Percentiles rank a stretch among this genome's conserved stretches.
These are phyloP conservation scores for Nasonia longicornis DNA, from an alignment of 1,140 invertebrate species.

Conservation along the genomic window DNA sequence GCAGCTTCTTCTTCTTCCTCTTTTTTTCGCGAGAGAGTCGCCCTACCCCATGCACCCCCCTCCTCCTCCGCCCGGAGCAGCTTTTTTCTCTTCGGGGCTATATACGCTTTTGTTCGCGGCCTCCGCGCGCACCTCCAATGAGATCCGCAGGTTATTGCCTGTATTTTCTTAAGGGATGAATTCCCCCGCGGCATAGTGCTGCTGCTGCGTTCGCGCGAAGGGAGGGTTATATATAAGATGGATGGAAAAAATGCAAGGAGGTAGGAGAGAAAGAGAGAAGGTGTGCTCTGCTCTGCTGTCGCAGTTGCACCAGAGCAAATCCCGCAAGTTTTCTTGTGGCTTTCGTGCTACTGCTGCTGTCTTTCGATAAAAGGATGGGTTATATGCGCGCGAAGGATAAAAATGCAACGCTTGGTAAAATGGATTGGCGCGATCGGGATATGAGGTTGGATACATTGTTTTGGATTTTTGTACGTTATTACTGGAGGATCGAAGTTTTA, in stretches of 20 bases:
- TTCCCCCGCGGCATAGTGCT: constrained; percentile 51
- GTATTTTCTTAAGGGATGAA: constrained; percentile 68
- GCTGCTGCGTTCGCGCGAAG: constrained; percentile 21
- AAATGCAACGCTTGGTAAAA: neutral
- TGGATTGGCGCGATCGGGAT: neutral
- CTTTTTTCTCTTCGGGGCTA: constrained; percentile 26
- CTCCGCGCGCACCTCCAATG: constrained; percentile 48
- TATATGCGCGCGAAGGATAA: no score
- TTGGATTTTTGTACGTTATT: neutral
- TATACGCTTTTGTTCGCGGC: constrained; percentile 31
- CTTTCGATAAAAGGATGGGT: neutral
- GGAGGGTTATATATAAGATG: neutral
- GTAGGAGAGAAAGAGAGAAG: neutral
- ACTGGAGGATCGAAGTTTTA: neutral
- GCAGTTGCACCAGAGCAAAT: neutral
- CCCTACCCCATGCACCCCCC: no score
- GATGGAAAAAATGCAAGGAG: constrained; percentile 7
- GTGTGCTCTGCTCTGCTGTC: neutral
- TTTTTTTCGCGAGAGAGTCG: constrained; percentile 36
- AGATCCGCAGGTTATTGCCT: constrained; percentile 66
- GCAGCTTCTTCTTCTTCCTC: constrained; percentile 43
- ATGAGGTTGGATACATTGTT: neutral
- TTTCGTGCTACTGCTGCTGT: neutral
- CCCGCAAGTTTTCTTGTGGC: neutral
- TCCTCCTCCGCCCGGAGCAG: constrained; percentile 25